phyloP scores from a whole-genome alignment of 2,797 vertebrate genomes.

The Acipenser transmontanus region DNA sequence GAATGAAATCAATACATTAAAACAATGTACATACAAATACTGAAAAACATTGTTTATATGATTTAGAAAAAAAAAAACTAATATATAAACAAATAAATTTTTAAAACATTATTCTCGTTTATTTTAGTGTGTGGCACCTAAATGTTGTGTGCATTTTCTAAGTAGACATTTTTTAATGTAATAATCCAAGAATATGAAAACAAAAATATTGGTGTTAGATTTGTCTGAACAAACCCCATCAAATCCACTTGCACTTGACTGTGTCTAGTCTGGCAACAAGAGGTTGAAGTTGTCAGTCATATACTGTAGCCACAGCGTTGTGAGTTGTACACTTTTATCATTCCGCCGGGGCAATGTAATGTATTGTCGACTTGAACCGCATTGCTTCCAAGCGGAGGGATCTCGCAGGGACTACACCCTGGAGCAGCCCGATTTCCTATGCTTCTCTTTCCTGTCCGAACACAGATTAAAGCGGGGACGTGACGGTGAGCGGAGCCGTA shows the following conservation, averaged over 20 bases:
- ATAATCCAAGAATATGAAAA: background rate
- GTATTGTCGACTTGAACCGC: slow-evolving; percentile 16
- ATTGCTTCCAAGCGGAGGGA: slow-evolving; percentile 54
- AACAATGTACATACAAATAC: too few species aligned
- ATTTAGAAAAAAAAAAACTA: too few species aligned
- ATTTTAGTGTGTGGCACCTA: too few species aligned
- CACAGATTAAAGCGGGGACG: slow-evolving; percentile 63
- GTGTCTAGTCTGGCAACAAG: background rate
- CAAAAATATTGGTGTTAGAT: too few species aligned
- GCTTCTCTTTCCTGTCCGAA: slow-evolving; percentile 49
- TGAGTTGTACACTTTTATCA: slow-evolving; percentile 33
- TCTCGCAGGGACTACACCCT: slow-evolving; percentile 63
- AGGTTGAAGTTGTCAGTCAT: too few species aligned
- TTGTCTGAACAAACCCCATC: background rate
- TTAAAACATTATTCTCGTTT: too few species aligned
- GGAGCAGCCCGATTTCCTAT: slow-evolving; percentile 48
- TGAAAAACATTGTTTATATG: too few species aligned
- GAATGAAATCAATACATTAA: too few species aligned
- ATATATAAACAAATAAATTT: too few species aligned
- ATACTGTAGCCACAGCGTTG: too few species aligned
- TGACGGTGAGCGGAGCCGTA: slow-evolving; percentile 36
- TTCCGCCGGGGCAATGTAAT: slow-evolving; percentile 42
- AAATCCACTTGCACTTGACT: background rate
- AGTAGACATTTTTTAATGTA: background rate
- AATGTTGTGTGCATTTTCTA: too few species aligned